phyloP scores from a whole-genome alignment of 2,797 vertebrate species.

The Anguilla anguilla region DNA sequence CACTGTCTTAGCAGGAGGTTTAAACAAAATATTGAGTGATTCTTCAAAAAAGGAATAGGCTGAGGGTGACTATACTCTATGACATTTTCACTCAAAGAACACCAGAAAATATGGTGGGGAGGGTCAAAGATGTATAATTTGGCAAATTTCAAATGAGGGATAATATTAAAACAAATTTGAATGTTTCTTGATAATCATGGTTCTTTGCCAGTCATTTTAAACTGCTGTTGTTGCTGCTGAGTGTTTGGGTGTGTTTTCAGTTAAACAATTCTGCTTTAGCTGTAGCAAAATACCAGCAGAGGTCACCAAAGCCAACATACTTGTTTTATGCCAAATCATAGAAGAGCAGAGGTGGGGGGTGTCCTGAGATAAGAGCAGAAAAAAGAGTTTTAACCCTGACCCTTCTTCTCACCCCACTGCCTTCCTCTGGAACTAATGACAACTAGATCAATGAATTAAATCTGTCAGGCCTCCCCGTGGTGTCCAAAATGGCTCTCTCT shows the following conservation, averaged over 20 bases:
- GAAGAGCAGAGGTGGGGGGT: constrained; percentile 38
- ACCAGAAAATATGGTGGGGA: background rate
- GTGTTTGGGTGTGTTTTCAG: background rate
- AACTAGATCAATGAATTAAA: constrained; percentile 55
- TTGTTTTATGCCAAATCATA: constrained; percentile 24
- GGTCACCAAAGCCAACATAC: constrained; percentile 65
- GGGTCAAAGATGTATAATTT: background rate
- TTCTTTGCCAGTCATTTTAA: background rate
- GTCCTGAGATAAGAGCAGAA: constrained; percentile 43
- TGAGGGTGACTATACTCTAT: background rate
- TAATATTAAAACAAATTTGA: background rate
- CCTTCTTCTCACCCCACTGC: constrained; percentile 49
- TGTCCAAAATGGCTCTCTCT: constrained; percentile 44
- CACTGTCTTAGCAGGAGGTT: background rate
- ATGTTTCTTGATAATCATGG: background rate
- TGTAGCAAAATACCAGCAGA: constrained; percentile 56
- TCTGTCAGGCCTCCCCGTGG: constrained; percentile 47
- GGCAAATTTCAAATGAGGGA: background rate
- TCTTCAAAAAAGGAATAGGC: background rate
- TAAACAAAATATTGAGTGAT: background rate
- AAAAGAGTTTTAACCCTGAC: constrained; percentile 51
- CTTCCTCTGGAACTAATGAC: constrained; percentile 51
- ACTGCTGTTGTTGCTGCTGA: background rate
- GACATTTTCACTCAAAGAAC: background rate
- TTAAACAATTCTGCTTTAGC: background rate